These are phyloP conservation scores for Alcedo atthis DNA, from an alignment of 2,797 vertebrate genomes.

Conservation along the genomic window DNA sequence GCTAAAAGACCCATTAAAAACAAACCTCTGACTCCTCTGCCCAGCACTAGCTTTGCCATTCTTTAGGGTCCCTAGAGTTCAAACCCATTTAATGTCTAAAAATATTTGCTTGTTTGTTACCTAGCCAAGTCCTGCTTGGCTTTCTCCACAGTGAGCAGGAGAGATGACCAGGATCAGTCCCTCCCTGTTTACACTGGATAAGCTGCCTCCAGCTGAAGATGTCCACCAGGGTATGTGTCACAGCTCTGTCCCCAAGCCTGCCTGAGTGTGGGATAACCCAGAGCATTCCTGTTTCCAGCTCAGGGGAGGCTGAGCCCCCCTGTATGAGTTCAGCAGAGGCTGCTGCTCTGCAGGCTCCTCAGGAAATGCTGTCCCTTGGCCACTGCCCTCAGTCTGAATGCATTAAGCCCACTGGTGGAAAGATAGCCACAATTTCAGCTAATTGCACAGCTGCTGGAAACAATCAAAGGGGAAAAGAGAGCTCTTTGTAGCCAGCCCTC, in stretches of 20 bases:
- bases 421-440: slow-evolving; percentile 72
- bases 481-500: slow-evolving; percentile 42
- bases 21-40: not conserved
- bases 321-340: slow-evolving; percentile 47
- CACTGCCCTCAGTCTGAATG: slow-evolving; percentile 74
- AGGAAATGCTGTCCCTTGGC: slow-evolving; percentile 72
- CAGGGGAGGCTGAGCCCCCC: slow-evolving; percentile 21
- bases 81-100: not conserved
- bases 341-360: slow-evolving; percentile 69
- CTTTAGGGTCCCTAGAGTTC: not conserved
- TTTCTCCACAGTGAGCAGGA: not conserved
- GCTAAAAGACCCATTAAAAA: not conserved
- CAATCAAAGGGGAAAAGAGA: slow-evolving; percentile 26
- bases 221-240: not conserved
- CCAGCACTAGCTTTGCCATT: not conserved
- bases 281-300: slow-evolving; percentile 21
- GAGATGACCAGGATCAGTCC: not conserved
- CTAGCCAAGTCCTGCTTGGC: not conserved
- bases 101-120: not conserved
- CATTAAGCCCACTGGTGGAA: slow-evolving; percentile 61
- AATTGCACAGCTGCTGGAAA: slow-evolving; percentile 71
- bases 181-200: not conserved
- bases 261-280: no score
- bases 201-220: slow-evolving; percentile 4
- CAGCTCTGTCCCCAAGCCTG: slow-evolving; percentile 28